Conservation (phyloP, 1,140 invertebrate species). For the Probaryconus sp. region DNA sequence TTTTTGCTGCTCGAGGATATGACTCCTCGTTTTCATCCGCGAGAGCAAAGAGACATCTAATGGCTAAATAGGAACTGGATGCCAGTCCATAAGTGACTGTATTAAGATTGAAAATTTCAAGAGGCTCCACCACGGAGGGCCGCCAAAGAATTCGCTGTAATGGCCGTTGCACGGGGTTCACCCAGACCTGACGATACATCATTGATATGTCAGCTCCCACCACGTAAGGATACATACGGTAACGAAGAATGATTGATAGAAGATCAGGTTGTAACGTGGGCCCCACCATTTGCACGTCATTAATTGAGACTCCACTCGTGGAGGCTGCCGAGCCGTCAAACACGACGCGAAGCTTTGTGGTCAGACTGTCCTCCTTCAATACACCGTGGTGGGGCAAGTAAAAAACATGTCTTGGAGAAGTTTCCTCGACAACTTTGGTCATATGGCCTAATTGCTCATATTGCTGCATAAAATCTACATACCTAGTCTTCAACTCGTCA, state of each 20-base stretch:
- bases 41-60: slow-evolving; percentile 65
- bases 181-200: slow-evolving; percentile 33
- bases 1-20: no score
- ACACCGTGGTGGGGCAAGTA: slow-evolving; percentile 67
- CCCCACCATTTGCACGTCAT: slow-evolving; percentile 34
- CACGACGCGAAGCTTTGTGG: slow-evolving; percentile 67
- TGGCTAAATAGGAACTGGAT: slow-evolving; percentile 66
- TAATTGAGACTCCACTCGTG: slow-evolving; percentile 35
- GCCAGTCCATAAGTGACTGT: slow-evolving; percentile 35
- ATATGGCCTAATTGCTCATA: slow-evolving; percentile 71
- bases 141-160: slow-evolving; percentile 46
- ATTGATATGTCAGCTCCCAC: slow-evolving; percentile 27
- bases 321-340: slow-evolving; percentile 65
- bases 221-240: slow-evolving; percentile 14
- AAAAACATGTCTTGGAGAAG: not conserved
- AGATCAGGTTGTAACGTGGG: slow-evolving; percentile 29
- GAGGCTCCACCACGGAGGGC: not conserved
- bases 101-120: slow-evolving; percentile 5
- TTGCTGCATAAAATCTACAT: slow-evolving; percentile 68
- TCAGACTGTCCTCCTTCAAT: slow-evolving; percentile 43
- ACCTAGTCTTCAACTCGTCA: slow-evolving; percentile 13
- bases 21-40: slow-evolving; percentile 58
- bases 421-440: slow-evolving; percentile 28
- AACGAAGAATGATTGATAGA: slow-evolving; percentile 17
- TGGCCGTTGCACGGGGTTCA: slow-evolving; percentile 1